A percentile compares a stretch with the other conserved stretches of the same genome.
Evolutionary conservation across 1,140 invertebrate genomes (phyloP).

Genomic region (Lithobius niger): DNA sequence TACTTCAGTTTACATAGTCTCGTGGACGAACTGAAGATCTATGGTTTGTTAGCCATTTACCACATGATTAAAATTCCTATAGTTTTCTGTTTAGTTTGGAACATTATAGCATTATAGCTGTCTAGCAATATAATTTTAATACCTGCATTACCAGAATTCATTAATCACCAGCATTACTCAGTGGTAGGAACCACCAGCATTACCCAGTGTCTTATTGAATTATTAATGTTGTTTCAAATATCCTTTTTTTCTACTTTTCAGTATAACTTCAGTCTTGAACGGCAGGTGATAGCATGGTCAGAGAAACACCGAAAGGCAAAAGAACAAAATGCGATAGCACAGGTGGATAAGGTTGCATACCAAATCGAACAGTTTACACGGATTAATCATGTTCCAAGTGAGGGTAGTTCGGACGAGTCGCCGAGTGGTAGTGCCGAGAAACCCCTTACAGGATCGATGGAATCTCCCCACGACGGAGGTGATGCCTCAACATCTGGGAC

Average conservation of each 20-base stretch:
- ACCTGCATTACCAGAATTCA: too few species aligned
- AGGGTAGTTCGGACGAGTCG: not conserved
- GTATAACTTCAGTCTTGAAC: constrained; percentile 59
- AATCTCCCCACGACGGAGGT: not conserved
- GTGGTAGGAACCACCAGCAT: too few species aligned
- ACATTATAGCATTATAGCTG: too few species aligned
- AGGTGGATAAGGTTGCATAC: constrained; percentile 6
- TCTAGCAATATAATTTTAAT: too few species aligned
- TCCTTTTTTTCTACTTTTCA: constrained; percentile 19
- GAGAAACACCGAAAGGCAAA: constrained; percentile 49
- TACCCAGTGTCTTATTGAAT: too few species aligned
- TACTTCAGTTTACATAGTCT: too few species aligned
- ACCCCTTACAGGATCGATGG: not conserved
- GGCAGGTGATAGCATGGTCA: constrained; percentile 50
- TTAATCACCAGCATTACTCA: too few species aligned
- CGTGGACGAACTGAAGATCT: too few species aligned
- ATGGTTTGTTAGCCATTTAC: too few species aligned
- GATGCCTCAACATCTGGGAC: not conserved
- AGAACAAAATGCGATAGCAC: constrained; percentile 25
- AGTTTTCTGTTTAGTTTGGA: too few species aligned
- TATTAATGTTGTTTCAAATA: too few species aligned
- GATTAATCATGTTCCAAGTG: not conserved
- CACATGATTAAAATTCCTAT: too few species aligned
- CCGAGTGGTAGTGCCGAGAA: not conserved
- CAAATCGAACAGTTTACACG: constrained; percentile 27